Conservation (phyloP, 2,797 vertebrate species). For the Catamblyrhynchus diadema region DNA sequence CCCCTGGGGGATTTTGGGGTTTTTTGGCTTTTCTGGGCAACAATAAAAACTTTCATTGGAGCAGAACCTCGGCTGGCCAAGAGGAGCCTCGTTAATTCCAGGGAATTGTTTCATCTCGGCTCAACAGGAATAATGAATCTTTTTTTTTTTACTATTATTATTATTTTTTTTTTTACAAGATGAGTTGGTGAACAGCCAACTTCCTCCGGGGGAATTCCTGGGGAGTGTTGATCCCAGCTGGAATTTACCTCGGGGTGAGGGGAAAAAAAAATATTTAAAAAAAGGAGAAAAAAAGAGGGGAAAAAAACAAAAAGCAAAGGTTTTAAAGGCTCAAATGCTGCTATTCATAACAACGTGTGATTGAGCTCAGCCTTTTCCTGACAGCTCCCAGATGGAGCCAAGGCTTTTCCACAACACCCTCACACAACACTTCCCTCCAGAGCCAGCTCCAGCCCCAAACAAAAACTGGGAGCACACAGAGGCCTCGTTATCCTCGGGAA, state of each 20-base stretch:
- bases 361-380: neutral
- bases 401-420: neutral
- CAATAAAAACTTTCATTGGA: constrained; percentile 70
- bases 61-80: constrained; percentile 61
- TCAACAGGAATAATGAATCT: constrained; percentile 53
- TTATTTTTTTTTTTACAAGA: constrained; percentile 42
- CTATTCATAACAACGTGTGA: neutral
- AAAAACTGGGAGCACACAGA: neutral
- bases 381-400: neutral
- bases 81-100: constrained; percentile 70
- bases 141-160: neutral
- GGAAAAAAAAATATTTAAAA: rapidly evolving
- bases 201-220: neutral
- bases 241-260: neutral
- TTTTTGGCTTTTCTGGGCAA: constrained; percentile 67
- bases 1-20: neutral
- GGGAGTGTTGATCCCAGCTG: neutral
- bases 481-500: neutral
- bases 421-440: neutral
- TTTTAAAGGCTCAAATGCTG: neutral
- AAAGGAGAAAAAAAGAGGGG: rapidly evolving
- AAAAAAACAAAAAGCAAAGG: neutral
- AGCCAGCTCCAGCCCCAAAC: neutral
- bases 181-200: constrained; percentile 18
- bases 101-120: constrained; percentile 74